Percentiles rank a stretch among this genome's conserved stretches.
Conservation (phyloP, 2,888 invertebrate species). For the Napeogenes inachia region DNA sequence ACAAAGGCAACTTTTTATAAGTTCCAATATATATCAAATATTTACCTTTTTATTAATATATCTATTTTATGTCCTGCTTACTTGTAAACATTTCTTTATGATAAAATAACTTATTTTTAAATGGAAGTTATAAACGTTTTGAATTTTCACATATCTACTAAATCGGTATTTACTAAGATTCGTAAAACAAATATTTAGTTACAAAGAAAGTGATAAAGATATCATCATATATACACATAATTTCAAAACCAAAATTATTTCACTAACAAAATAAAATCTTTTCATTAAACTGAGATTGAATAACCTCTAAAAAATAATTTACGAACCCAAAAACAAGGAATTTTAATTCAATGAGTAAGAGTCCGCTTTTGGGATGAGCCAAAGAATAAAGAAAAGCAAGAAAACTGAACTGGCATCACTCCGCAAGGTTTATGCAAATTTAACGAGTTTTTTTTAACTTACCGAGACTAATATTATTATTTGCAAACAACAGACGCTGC, state of each 20-base stretch:
- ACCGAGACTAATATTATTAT: constrained; percentile 65
- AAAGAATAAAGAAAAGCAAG: constrained; percentile 55
- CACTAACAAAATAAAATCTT: constrained; percentile 5
- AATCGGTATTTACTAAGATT: no score
- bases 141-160: no score
- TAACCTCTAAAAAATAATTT: constrained; percentile 30
- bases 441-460: constrained; percentile 66
- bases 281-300: constrained; percentile 26
- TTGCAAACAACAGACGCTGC: constrained; percentile 60
- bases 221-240: no score
- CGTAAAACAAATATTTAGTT: no score
- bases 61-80: no score
- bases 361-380: constrained; percentile 53
- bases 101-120: no score
- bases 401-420: constrained; percentile 51
- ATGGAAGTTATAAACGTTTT: no score
- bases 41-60: constrained; percentile 7
- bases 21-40: constrained; percentile 35
- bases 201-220: no score
- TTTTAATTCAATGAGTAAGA: constrained; percentile 55
- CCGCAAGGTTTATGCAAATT: constrained; percentile 71
- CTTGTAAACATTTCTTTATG: no score
- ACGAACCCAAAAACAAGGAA: constrained; percentile 30
- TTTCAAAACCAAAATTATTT: no score
- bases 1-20: constrained; percentile 60